A percentile compares a stretch with the other conserved stretches of the same genome.
Conservation (phyloP, 2,888 invertebrate species). For the Agriopis marginaria region DNA sequence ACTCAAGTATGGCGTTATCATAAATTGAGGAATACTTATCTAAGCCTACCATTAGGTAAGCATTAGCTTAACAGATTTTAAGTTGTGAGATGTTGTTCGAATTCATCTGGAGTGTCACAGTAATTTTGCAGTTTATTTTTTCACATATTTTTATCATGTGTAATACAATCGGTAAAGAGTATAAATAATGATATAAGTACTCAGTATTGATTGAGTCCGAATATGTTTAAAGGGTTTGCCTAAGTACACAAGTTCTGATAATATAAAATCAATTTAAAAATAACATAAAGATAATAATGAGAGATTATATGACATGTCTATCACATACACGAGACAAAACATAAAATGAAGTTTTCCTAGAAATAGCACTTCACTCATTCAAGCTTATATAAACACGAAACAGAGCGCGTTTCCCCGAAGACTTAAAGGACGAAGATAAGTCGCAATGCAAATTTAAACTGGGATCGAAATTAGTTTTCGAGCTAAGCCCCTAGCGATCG, state of each 20-base stretch:
- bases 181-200: too few relatives aligned
- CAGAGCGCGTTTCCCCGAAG: conserved; percentile 24
- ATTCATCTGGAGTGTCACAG: too few relatives aligned
- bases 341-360: not conserved
- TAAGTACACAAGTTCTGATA: too few relatives aligned
- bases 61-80: too few relatives aligned
- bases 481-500: conserved; percentile 42
- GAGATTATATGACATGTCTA: not conserved
- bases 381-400: conserved; percentile 17
- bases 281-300: not conserved
- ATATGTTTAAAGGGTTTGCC: too few relatives aligned
- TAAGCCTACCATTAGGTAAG: too few relatives aligned
- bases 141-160: too few relatives aligned
- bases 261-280: too few relatives aligned
- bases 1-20: not conserved
- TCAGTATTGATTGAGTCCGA: too few relatives aligned
- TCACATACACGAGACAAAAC: not conserved
- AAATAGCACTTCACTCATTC: conserved; percentile 19
- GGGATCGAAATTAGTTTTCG: conserved; percentile 44
- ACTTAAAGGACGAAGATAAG: conserved; percentile 27
- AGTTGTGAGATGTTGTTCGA: too few relatives aligned
- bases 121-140: too few relatives aligned
- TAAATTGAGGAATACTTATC: not conserved
- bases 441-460: conserved; percentile 44
- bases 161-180: too few relatives aligned